Base-by-base conservation (phyloP, 2,888 invertebrate species). In the Clepsis dumicolana region DNA sequence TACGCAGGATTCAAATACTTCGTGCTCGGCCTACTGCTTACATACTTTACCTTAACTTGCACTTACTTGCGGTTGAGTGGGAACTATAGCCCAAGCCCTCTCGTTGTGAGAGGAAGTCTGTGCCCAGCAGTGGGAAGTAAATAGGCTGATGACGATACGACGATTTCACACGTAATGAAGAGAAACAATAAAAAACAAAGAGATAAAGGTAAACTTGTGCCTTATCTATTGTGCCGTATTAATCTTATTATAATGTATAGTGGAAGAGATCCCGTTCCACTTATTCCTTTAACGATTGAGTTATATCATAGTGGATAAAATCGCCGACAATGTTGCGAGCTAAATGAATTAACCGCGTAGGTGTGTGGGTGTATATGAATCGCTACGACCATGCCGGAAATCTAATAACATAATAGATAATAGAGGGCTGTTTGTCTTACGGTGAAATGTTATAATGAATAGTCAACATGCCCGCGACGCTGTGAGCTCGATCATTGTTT, bases 391-490 rank as follows among this genome's bases (percentile, higher is more conserved):
- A 83, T 83, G 81, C 80, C 81, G 84, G 80, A 83, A 87, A 87
- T 88, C 84, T 88, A 89, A 90, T 91, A 90, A 87, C 87, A 86
- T 82, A 86, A 82, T 82, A 81, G 65, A 67, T 83, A 86, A 82
- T 82, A 81, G 65, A 67, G 78, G 75, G 81, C 85, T 91, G 89
- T 91, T 91, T 91, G 87, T 85, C 78, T 89, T 86, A 81, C 80
- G 82, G 83, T 78, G 85, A 87, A 86, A 87, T 88, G 89, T 85
- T 87, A 82, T 91, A 90, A 91, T 91, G 89, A 91, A 92, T 91
- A 90, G 90, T 88, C 86, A 92, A 93, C 91, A 92, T 74, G 79
- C 78, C 78, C 79, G 77, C 78, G 77, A 75, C 82, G 83, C 77
- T 73, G 73, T 75, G 74, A 81, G 83, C 82, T 81, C 82, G 80